Evolutionary conservation across 1,140 invertebrate genomes (phyloP).

Genomic region (Hydropsyche tenuis): DNA sequence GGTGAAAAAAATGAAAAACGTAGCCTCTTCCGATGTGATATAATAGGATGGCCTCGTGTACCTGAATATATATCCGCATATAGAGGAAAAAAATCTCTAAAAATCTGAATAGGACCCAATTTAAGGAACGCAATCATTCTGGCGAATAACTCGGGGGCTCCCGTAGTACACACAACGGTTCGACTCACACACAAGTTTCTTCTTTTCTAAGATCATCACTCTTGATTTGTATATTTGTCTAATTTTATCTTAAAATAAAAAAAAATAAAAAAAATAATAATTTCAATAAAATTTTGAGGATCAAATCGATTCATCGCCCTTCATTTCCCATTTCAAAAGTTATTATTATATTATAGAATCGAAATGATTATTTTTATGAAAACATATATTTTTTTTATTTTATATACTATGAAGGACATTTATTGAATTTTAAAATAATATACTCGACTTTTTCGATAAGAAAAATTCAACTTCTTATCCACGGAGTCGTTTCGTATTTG

Average conservation of each 20-base stretch:
- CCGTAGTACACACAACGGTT: slow-evolving; percentile 20
- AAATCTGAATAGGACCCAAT: slow-evolving; percentile 47
- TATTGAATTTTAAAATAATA: too few relatives aligned
- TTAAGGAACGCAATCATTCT: slow-evolving; percentile 49
- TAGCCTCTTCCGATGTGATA: slow-evolving; percentile 19
- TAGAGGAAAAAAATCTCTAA: slow-evolving; percentile 41
- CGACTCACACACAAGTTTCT: slow-evolving; percentile 35
- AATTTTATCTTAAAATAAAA: too few relatives aligned
- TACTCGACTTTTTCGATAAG: too few relatives aligned
- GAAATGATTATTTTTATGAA: too few relatives aligned
- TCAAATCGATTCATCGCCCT: too few relatives aligned
- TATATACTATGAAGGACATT: too few relatives aligned
- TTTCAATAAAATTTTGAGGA: too few relatives aligned
- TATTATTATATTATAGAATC: too few relatives aligned
- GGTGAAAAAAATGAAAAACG: too few relatives aligned
- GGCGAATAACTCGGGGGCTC: slow-evolving; percentile 36
- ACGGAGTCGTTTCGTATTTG: slow-evolving; percentile 30
- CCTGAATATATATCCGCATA: slow-evolving; percentile 31
- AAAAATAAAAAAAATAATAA: too few relatives aligned
- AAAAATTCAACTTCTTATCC: slow-evolving; percentile 9
- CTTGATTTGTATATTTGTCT: not conserved
- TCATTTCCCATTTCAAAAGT: too few relatives aligned
- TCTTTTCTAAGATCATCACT: slow-evolving; percentile 17
- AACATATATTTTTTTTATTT: too few relatives aligned
- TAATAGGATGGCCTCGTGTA: slow-evolving; percentile 40